Evolutionary conservation across 2,888 invertebrate species (phyloP), one percentile per base, ranked within the genome.

Genomic region (Antheraea yamamai): DNA sequence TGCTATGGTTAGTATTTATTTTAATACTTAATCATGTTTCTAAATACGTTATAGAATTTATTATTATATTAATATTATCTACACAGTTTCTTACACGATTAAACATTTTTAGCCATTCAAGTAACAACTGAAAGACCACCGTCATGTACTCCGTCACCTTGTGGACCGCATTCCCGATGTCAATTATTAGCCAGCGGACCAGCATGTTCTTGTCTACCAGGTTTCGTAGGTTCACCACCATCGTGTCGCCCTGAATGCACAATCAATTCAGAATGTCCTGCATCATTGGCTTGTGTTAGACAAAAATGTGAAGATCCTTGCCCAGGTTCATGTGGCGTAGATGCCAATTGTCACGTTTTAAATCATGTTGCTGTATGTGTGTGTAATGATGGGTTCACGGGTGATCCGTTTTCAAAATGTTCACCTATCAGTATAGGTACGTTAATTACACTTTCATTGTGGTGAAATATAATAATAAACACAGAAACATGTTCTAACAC

Each of bases 261-360:
- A 1, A 93, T 97, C 8, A 97, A 96, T 86, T 96, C 97, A 0
- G 98, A 98, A 89, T 98, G 98, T 85, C 96, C 97, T 72, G 97
- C 97, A 77, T 96, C 96, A 74, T 94, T 96, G 76, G 97, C 97
- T 16, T 97, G 98, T 83, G 96, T 97, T 64, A 96, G 97, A 84
- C 96, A 97, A 86, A 97, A 96, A 90, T 98, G 98, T 88, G 95
- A 96, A 86, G 97, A 98, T 91, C 98, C 98, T 47, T 98, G 98
- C 80, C 96, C 97, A 20, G 97, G 97, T 16, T 97, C 97, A 0
- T 98, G 98, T 83, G 98, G 98, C 23, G 95, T 97, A 23, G 97
- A 97, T 85, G 97, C 97, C 8, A 96, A 96, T 81, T 98, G 98
- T 81, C 96, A 97, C 79, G 97, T 98, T 12, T 89, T 97, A 47